Base-by-base conservation (phyloP, 2,113 vertebrate genomes). In the Oreotrochilus melanogaster region DNA sequence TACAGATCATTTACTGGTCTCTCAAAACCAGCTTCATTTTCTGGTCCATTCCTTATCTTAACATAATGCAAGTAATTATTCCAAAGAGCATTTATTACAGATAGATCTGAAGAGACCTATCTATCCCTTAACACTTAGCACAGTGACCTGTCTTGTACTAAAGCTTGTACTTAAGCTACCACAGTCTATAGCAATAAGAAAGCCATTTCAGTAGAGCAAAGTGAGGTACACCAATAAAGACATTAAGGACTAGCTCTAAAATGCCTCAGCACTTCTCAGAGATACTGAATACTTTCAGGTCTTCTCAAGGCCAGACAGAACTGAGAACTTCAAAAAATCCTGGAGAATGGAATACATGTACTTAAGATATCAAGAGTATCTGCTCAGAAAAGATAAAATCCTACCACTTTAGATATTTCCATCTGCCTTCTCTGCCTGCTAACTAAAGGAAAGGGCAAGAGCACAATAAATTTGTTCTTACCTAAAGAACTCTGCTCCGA, bases 281-380 rank as follows among this genome's bases (percentile, higher is more conserved):
- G 11, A 23, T 14, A 42, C 1, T 35, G 10, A 56, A 27, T 3
- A 57, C 27, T 43, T 84, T 39, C 14, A 10, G 27, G 4, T 56
- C 48, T 81, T 64, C 43, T 69, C 30, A 8, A 58, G 9, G 22
- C 31, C 72, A 70, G 8, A 8, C 43, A 74, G 22, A 66, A 66
- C 14, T 14, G 9, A 61, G 18, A 83, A 33, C 7, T 37, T 13
- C 37, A 33, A 80, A 42, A 11, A 74, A 43, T 14, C 3, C 15
- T 19, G 7, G 61, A 78, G 6, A 72, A 18, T 0, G 14, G 1
- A 43, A 60, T 18, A 33, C 1, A 16, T 1, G 1, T 11, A 18
- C 28, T 82, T 28, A 60, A 78, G 16, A 51, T 14, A 72, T 1
- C 6, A 53, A 35, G 62, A 39, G 17, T 6, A 23, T 25, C 42